Percentiles rank a stretch among this genome's conserved stretches.
phyloP scores from a whole-genome alignment of 2,113 vertebrate species.

The Lates calcarifer region DNA sequence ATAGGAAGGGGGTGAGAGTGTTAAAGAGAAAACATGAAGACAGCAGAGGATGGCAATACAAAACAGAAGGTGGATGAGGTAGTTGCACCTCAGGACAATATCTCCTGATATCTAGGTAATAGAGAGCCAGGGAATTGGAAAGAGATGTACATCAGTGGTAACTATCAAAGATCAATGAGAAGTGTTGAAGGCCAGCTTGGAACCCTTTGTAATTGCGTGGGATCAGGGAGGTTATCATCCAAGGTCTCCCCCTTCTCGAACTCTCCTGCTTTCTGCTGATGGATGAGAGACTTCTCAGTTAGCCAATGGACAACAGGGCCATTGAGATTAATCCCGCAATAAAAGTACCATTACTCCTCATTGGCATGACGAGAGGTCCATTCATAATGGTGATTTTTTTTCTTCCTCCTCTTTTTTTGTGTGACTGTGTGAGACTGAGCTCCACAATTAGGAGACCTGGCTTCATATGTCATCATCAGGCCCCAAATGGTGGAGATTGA shows the following conservation, averaged over 20 bases:
- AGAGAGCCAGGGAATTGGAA: constrained; percentile 24
- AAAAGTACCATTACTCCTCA: constrained; percentile 72
- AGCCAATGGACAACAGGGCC: constrained; percentile 61
- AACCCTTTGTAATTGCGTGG: constrained; percentile 55
- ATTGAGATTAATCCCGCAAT: constrained; percentile 75
- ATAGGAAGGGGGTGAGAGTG: background rate
- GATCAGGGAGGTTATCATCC: constrained; percentile 64
- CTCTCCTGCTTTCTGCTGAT: constrained; percentile 48
- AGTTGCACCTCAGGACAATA: constrained; percentile 21
- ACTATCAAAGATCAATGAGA: constrained; percentile 61
- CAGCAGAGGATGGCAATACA: constrained; percentile 11
- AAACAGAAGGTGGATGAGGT: constrained; percentile 21
- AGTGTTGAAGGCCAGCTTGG: constrained; percentile 38
- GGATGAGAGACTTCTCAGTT: constrained; percentile 58
- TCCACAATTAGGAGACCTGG: constrained; percentile 55
- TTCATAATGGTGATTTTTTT: constrained; percentile 53
- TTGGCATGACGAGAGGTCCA: constrained; percentile 56
- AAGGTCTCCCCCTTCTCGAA: constrained; percentile 26
- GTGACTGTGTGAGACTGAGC: constrained; percentile 37
- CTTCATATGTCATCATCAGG: constrained; percentile 63
- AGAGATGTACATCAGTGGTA: constrained; percentile 6
- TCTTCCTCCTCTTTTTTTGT: constrained; percentile 35
- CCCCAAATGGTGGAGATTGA: constrained; percentile 10
- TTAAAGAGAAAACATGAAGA: background rate
- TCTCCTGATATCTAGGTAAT: constrained; percentile 34